Base-by-base conservation (phyloP, 2,797 vertebrate species). In the Phrynocephalus vlangalii region DNA sequence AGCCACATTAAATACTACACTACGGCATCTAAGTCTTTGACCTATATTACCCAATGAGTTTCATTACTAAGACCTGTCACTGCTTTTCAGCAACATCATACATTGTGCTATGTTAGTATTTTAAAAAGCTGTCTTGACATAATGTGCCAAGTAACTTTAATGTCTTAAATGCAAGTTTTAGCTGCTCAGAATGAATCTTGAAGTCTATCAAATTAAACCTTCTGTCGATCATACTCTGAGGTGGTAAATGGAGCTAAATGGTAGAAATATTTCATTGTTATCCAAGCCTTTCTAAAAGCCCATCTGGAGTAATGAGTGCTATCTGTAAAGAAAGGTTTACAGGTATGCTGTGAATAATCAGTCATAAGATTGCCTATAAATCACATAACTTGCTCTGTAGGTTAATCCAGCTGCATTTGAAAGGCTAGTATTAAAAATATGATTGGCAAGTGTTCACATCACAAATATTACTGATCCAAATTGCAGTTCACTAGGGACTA, bases 401-500 rank as follows among this genome's bases (percentile, higher is more conserved):
- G 71, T 16, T 66, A 84, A 66, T 71, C 85, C 79, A 4, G 30
- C 52, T 79, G 63, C 22, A 48, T 15, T 24, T 16, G 9, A 11
- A 86, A 93, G 91, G 70, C 18, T 48, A 75, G 50, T 89, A 77
- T 66, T 82, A 72, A 86, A 91, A 90, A 80, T 6, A 20, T 3
- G 72, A 89, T 6, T 89, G 84, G 79, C 73, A 89, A 85, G 81
- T 20, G 88, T 90, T 63, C 18, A 10, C 0, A 4, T 24, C 50
- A 63, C 79, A 87, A 86, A 67, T 73, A 88, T 81, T 8, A 81
- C 44, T 78, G 76, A 28, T 68, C 38, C 82, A 90, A 92, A 90
- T 84, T 28, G 15, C 48, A 84, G 87, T 28, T 90, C 63, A n/a
- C 72, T 66, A 7, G 83, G 86, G 90, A 86, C 85, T 24, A 83